Percentiles rank a stretch among this genome's conserved stretches.
Conservation (phyloP, 2,797 vertebrate species). For the Gobionotothen gibberifrons region DNA sequence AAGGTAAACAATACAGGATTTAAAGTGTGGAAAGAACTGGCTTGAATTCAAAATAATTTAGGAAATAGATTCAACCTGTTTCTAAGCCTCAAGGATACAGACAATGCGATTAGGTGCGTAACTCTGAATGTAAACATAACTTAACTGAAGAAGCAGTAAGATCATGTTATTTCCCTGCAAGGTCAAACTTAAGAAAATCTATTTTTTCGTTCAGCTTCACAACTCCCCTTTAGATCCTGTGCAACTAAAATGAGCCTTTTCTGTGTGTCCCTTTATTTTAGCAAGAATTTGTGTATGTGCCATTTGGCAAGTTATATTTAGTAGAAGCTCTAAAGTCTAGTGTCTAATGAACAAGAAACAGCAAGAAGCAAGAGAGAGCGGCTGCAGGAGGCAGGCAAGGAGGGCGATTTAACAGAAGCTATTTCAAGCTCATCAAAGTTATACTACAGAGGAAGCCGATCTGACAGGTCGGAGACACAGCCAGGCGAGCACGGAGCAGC, state of each 20-base stretch:
- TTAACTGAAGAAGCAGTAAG: too few species aligned
- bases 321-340: conserved; percentile 42
- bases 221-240: conserved; percentile 32
- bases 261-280: conserved; percentile 28
- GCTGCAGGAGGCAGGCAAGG: conserved; percentile 41
- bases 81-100: neutral
- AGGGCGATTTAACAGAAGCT: conserved; percentile 57
- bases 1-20: neutral
- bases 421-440: conserved; percentile 72
- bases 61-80: neutral
- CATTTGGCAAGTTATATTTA: conserved; percentile 34
- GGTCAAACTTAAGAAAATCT: conserved; percentile 13
- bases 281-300: conserved; percentile 3
- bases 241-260: conserved; percentile 34
- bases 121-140: neutral
- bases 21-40: neutral
- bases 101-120: neutral
- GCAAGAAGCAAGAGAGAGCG: conserved; percentile 20
- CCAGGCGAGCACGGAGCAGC: conserved; percentile 35
- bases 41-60: neutral
- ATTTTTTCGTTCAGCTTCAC: conserved; percentile 34
- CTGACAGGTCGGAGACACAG: conserved; percentile 59
- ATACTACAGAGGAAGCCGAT: conserved; percentile 55
- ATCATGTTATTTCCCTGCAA: too few species aligned
- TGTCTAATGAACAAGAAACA: conserved; percentile 44